phyloP scores from a whole-genome alignment of 2,797 vertebrate genomes.

The Knipowitschia caucasica region DNA sequence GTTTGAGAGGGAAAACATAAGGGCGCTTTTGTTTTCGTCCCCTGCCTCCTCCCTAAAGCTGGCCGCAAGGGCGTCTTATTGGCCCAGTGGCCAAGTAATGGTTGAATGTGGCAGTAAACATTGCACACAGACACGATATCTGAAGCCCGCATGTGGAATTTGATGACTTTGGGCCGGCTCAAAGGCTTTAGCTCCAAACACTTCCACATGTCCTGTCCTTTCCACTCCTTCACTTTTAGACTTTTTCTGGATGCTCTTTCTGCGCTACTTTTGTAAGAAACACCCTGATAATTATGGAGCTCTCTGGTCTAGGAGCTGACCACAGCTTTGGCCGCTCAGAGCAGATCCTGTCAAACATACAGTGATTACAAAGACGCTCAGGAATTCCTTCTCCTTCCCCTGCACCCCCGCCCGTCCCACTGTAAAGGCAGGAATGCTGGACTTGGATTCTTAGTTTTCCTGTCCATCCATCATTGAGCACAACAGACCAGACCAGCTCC shows the following conservation, averaged over 20 bases:
- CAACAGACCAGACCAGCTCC: slow-evolving; percentile 62
- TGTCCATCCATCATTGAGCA: slow-evolving; percentile 71
- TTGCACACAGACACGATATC: slow-evolving; percentile 71
- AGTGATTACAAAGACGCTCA: slow-evolving; percentile 59
- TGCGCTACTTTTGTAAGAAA: slow-evolving; percentile 52
- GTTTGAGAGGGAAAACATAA: slow-evolving; percentile 66
- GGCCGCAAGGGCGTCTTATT: slow-evolving; percentile 61
- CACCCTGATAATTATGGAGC: slow-evolving; percentile 57
- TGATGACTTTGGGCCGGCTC: slow-evolving; percentile 69
- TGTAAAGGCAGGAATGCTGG: slow-evolving; percentile 69
- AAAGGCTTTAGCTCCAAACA: slow-evolving; percentile 62
- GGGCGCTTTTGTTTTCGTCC: slow-evolving; percentile 71
- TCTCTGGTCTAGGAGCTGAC: slow-evolving; percentile 45
- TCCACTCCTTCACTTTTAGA: slow-evolving; percentile 34
- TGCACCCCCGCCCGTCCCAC: slow-evolving; percentile 40
- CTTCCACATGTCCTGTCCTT: slow-evolving; percentile 47
- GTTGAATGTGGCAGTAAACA: slow-evolving; percentile 67
- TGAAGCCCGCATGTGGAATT: slow-evolving; percentile 74
- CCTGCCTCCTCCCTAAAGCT: slow-evolving; percentile 51
- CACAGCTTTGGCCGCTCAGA: slow-evolving; percentile 58
- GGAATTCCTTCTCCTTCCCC: slow-evolving; percentile 52
- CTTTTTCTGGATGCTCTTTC: slow-evolving; percentile 41
- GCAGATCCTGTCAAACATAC: slow-evolving; percentile 60
- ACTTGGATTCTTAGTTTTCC: slow-evolving; percentile 63
- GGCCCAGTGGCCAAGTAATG: slow-evolving; percentile 55